Evolutionary conservation across 1,140 invertebrate species (phyloP).

Genomic region (Pseudachorutes palmiensis): DNA sequence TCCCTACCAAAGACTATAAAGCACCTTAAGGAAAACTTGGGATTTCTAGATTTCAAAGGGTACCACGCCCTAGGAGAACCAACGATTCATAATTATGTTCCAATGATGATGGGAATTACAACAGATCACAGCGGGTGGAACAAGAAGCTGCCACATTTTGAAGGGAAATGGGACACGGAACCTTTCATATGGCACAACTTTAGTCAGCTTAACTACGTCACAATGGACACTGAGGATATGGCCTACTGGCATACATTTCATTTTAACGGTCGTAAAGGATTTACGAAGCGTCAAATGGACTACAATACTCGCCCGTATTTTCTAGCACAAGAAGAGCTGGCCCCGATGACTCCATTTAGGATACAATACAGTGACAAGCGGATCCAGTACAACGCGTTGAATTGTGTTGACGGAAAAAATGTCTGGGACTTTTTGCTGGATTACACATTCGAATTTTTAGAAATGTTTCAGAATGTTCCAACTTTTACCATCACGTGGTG

Average conservation of each 20-base stretch:
- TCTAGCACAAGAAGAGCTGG: not conserved
- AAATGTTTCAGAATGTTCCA: conserved; percentile 13
- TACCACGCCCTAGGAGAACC: conserved; percentile 23
- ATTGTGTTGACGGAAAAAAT: conserved; percentile 21
- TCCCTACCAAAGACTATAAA: conserved; percentile 17
- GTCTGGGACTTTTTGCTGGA: conserved; percentile 18
- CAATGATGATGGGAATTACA: conserved; percentile 19
- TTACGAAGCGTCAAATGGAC: conserved; percentile 8
- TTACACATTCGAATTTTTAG: conserved; percentile 18
- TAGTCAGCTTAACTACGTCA: conserved; percentile 23
- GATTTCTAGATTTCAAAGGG: conserved; percentile 25
- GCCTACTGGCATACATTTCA: conserved; percentile 14
- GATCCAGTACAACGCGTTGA: not conserved
- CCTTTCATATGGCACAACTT: conserved; percentile 31
- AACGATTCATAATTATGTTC: conserved; percentile 19
- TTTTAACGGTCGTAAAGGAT: conserved; percentile 19
- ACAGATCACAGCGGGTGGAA: conserved; percentile 14
- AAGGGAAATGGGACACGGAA: conserved; percentile 14
- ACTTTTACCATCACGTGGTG: conserved; percentile 21
- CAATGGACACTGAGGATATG: conserved; percentile 23
- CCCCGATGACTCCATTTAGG: not conserved
- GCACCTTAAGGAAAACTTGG: conserved; percentile 4
- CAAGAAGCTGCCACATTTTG: conserved; percentile 16
- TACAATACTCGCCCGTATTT: conserved; percentile 1
- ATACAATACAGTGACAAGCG: not conserved